A percentile compares a stretch with the other conserved stretches of the same genome.
phyloP scores from a whole-genome alignment of 2,113 vertebrate genomes.

The Sphaerodactylus townsendi region DNA sequence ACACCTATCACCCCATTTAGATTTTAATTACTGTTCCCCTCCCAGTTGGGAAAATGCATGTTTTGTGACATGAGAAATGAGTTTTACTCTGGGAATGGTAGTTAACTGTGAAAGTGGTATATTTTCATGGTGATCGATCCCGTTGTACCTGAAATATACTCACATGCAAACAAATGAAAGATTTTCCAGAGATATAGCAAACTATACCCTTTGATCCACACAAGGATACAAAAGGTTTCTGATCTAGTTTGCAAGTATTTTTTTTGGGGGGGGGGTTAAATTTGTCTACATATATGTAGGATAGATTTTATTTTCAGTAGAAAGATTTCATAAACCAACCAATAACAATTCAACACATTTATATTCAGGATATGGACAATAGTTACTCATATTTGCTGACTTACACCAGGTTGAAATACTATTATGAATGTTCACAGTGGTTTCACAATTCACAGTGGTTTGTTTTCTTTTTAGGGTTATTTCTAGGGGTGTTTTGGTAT shows the following conservation, averaged over 20 bases:
- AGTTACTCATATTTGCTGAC: slow-evolving; percentile 8
- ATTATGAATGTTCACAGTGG: slow-evolving; percentile 7
- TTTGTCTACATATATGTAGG: too few relatives aligned
- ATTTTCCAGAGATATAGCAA: not conserved
- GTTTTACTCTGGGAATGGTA: slow-evolving; percentile 59
- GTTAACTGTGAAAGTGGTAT: slow-evolving; percentile 67
- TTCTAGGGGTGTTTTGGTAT: not conserved
- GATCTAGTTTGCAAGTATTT: not conserved
- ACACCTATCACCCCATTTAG: slow-evolving; percentile 7
- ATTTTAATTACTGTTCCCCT: slow-evolving; percentile 58
- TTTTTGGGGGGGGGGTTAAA: not conserved
- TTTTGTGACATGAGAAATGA: slow-evolving; percentile 50
- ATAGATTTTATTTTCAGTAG: not conserved
- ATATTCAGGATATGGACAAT: not conserved
- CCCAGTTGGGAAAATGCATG: slow-evolving; percentile 6
- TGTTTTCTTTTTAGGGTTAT: not conserved
- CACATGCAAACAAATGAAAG: not conserved
- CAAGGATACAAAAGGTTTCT: not conserved
- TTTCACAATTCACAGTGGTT: rapidly evolving
- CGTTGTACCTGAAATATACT: slow-evolving; percentile 58
- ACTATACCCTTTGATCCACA: not conserved
- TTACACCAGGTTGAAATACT: not conserved
- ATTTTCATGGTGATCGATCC: slow-evolving; percentile 60
- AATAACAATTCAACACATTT: not conserved
- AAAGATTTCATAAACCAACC: not conserved